Evolutionary conservation across 2,888 invertebrate species (phyloP), one percentile per base, ranked within the genome.

Genomic region (Papilio demoleus): DNA sequence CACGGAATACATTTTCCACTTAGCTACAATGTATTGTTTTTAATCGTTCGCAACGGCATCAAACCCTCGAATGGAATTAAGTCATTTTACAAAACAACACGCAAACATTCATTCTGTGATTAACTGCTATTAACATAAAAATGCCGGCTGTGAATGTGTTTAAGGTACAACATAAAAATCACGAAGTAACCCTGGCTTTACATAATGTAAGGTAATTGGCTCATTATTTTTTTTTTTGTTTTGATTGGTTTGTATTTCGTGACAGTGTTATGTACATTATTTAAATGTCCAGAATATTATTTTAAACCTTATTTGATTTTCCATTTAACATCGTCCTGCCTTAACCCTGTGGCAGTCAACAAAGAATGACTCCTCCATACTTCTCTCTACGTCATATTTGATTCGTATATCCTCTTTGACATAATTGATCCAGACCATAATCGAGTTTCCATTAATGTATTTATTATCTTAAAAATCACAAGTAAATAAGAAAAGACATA

Each of bases 41-140:
- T 56, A 65, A 69, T 69, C 56, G 56, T 69, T 65, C 36, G 27
- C 56, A 69, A 40, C 14, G 45, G 60, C 50, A 65, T 69, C 53
- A 69, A 65, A 56, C 65, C 56, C 45, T 68, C 56, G 34, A 62
- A 58, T 45, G 53, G 56, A 72, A 74, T 74, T 68, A 71, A 74
- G 72, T 65, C 70, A 74, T 74, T 72, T 72, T 53, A 70, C 65
- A 50, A 72, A 72, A 70, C 65, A 65, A 65, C 72, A 72, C 72
- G 72, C 72, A 65, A 72, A 67, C 68, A 68, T 65, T 65, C 47
- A 70, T 63, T 70, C 60, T 63, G 66, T 66, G 66, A 70, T 70
- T 70, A 69, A 65, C 27, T 62, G 61, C 56, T 53, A 69, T 69
- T 69, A 65, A 69, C 68, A 68, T 68, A 68, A 68, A 68, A 68